These are phyloP conservation scores for Abrostola triplasia DNA, from an alignment of 2,888 invertebrate species.

Conservation along the genomic window DNA sequence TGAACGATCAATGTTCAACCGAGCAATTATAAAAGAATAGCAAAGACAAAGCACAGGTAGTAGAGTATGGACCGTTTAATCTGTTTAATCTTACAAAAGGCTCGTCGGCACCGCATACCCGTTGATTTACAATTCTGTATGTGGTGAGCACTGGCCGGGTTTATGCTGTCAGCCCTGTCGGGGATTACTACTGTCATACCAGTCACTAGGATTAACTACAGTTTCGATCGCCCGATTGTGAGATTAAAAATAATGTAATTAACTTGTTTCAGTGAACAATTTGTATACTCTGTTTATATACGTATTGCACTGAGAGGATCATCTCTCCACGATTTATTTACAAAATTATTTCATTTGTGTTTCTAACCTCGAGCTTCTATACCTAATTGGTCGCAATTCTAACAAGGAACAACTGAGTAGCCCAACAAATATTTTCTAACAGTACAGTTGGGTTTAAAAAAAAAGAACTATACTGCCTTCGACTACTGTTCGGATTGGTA, in stretches of 20 bases:
- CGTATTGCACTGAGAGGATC: too few relatives aligned
- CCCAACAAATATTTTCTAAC: not conserved
- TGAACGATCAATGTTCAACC: not conserved
- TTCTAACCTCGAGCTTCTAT: not conserved
- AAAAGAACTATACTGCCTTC: not conserved
- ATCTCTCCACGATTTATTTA: too few relatives aligned
- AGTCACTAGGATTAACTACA: conserved; percentile 43
- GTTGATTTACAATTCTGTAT: conserved; percentile 61
- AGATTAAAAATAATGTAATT: conserved; percentile 37
- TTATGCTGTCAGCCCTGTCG: conserved; percentile 50
- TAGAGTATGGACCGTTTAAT: conserved; percentile 43
- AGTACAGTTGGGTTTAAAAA: not conserved
- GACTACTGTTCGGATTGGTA: not conserved
- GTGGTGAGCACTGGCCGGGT: conserved; percentile 44
- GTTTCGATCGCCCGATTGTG: conserved; percentile 38
- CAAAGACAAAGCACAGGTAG: conserved; percentile 27
- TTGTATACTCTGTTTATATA: not conserved
- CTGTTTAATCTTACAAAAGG: conserved; percentile 51
- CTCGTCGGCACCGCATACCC: conserved; percentile 29
- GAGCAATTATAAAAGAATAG: conserved; percentile 41
- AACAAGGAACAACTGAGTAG: not conserved
- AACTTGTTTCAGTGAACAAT: conserved; percentile 4
- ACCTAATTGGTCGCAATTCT: not conserved
- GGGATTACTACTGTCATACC: conserved; percentile 52
- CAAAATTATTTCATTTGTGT: not conserved